Base-by-base conservation (phyloP, 2,888 invertebrate species). In the Idaea straminata region DNA sequence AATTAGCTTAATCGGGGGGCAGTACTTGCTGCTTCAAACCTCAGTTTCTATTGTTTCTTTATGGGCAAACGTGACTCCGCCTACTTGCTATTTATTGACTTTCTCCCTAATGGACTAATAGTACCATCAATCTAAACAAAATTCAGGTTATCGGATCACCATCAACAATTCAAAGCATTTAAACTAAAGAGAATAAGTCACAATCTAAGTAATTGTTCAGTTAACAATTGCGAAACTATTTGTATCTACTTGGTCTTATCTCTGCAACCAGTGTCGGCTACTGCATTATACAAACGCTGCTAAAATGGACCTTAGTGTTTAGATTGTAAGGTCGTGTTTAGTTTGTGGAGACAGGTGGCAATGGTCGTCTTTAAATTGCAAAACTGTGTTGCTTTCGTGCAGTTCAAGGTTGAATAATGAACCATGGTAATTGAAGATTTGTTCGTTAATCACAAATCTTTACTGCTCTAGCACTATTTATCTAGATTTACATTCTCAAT, bases 191-290 rank as follows among this genome's bases (percentile, higher is more conserved):
- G 6, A 47, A 47, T 10, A 47, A 47, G 47, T 47, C 47, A 47
- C 47, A 47, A 47, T 47, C 47, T 47, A 47, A 47, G 47, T 47
- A 47, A 47, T 47, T 64, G 10, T 59, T 34, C 35, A 59, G 47
- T 47, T 13, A 47, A 47, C 47, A 47, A 47, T 47, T 47, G 47
- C 47, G 47, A 47, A 47, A 47, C 47, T 7, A 47, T 47, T 47
- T 13, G 35, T 47, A 47, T 47, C 47, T 47, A 47, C 13, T 47
- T 47, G 13, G 47, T 10, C 47, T 47, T 47, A 47, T 47, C 47
- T 47, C 10, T 13, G 25, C 13, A 47, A 47, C 47, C 47, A 47
- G 47, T 47, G 13, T 47, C 47, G 47, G 10, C 47, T 5, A 47
- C 47, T 47, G 47, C 47, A 10, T 13, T 47, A 47, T 15, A 5